Conservation (phyloP, 2,113 vertebrate species). For the Rhinichthys klamathensis region DNA sequence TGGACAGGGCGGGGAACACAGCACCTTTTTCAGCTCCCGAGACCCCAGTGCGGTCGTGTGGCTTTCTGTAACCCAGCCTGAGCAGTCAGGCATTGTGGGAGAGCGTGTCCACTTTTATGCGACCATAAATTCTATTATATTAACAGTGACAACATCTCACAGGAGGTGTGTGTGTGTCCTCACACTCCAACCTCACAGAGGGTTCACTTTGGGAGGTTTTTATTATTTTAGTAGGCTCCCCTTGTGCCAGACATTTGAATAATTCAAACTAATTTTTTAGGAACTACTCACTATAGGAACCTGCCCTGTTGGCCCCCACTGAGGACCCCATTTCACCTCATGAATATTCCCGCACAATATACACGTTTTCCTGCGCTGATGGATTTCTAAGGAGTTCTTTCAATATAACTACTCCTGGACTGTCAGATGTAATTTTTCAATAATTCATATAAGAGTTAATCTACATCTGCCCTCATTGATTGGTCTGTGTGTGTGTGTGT, state of each 20-base stretch:
- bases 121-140: background rate
- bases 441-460: slow-evolving; percentile 49
- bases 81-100: slow-evolving; percentile 11
- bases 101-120: background rate
- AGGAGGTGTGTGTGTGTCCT: background rate
- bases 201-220: slow-evolving; percentile 33
- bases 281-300: slow-evolving; percentile 9
- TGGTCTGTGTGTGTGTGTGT: slow-evolving; percentile 31
- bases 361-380: slow-evolving; percentile 1
- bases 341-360: slow-evolving; percentile 34
- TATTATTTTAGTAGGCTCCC: slow-evolving; percentile 52
- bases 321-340: slow-evolving; percentile 48
- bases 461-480: slow-evolving; percentile 23
- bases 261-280: slow-evolving; percentile 66
- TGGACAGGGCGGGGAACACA: background rate
- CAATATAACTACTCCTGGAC: background rate
- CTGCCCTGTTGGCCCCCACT: slow-evolving; percentile 16
- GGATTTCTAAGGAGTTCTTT: background rate
- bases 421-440: slow-evolving; percentile 46
- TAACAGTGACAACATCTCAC: background rate
- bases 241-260: slow-evolving; percentile 67
- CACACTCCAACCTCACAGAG: background rate
- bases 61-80: background rate
- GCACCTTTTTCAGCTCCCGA: background rate
- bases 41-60: slow-evolving; percentile 7